A percentile compares a stretch with the other conserved stretches of the same genome.
These are phyloP conservation scores for Leucoraja ocellata DNA, from an alignment of 2,797 vertebrate genomes.

Conservation along the genomic window DNA sequence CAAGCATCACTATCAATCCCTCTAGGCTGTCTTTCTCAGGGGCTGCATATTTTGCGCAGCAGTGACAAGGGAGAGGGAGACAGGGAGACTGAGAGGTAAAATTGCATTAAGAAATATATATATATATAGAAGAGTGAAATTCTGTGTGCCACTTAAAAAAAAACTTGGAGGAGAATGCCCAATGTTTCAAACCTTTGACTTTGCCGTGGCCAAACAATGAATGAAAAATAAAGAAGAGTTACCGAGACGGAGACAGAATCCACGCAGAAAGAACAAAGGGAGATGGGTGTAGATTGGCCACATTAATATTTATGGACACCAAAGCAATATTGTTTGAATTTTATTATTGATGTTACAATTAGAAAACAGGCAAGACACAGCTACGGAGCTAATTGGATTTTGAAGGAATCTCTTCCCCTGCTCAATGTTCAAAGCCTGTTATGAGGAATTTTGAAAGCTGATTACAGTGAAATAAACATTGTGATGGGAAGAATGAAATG, in stretches of 20 bases:
- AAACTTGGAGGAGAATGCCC: not conserved
- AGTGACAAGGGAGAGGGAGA: not conserved
- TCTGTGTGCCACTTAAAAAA: not conserved
- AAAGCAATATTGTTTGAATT: constrained; percentile 35
- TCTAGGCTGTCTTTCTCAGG: not conserved
- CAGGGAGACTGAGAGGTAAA: not conserved
- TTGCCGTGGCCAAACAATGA: not conserved
- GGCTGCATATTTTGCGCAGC: not conserved
- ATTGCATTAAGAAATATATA: not conserved
- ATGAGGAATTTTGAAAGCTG: constrained; percentile 18
- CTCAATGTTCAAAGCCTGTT: constrained; percentile 23
- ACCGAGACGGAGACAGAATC: not conserved
- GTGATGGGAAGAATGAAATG: not conserved
- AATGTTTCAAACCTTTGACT: not conserved
- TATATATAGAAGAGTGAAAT: not conserved
- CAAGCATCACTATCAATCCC: not conserved
- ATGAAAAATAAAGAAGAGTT: not conserved
- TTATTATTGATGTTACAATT: constrained; percentile 37
- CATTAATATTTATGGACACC: constrained; percentile 34
- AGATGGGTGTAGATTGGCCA: not conserved
- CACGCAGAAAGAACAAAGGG: constrained; percentile 26
- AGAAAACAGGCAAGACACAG: constrained; percentile 13
- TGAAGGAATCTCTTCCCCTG: not conserved
- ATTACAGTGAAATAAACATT: constrained; percentile 25
- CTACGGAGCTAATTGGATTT: constrained; percentile 16